Conservation (phyloP, 2,888 invertebrate genomes). For the Eueremaeus valkanovi region DNA sequence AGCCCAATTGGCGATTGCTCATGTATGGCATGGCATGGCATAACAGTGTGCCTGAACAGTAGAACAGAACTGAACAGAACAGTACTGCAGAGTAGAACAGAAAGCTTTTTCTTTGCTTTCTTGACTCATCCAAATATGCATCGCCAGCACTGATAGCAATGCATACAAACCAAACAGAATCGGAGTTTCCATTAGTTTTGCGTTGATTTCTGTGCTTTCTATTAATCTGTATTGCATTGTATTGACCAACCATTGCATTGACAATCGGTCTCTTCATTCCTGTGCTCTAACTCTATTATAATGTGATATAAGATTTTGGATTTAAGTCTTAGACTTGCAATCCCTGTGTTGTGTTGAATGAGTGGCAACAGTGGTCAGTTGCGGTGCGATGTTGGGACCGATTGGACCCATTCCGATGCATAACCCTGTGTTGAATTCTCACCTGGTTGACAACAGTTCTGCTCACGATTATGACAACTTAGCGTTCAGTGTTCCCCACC, state of each 20-base stretch:
- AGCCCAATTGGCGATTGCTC: conserved; percentile 32
- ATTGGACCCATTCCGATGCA: conserved; percentile 24
- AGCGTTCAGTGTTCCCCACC: background rate
- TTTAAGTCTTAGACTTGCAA: no score
- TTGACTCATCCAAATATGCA: conserved; percentile 19
- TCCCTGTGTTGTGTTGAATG: conserved; percentile 8
- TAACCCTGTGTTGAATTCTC: conserved; percentile 1
- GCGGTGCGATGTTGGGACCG: conserved; percentile 7
- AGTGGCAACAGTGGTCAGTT: no score
- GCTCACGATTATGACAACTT: conserved; percentile 17
- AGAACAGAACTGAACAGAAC: background rate
- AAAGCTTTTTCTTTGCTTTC: conserved; percentile 18
- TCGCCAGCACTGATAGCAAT: background rate
- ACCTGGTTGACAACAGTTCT: background rate
- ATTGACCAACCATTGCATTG: background rate
- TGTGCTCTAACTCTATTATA: conserved; percentile 8
- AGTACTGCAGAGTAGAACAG: background rate
- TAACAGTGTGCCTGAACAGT: no score
- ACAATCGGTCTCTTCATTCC: background rate
- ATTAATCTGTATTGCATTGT: background rate
- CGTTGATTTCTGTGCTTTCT: background rate
- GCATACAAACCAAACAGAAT: background rate
- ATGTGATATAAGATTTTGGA: no score
- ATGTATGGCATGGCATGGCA: background rate
- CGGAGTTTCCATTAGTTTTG: background rate